Evolutionary conservation across 2,797 vertebrate genomes (phyloP).

Genomic region (Salmo trutta): DNA sequence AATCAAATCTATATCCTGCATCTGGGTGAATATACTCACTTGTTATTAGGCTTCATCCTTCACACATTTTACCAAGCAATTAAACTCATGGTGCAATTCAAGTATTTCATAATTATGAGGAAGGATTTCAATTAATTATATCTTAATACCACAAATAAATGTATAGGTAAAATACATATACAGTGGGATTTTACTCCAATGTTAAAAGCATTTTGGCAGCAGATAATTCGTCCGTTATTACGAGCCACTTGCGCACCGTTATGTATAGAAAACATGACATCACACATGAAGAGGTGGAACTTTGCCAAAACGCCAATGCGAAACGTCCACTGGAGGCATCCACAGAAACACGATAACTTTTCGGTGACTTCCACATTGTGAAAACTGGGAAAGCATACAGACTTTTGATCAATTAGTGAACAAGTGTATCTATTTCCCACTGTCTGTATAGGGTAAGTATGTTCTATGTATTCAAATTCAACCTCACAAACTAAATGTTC

Average conservation of each 20-base stretch:
- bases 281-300: conserved; percentile 63
- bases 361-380: conserved; percentile 55
- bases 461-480: neutral
- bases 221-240: conserved; percentile 53
- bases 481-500: neutral
- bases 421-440: conserved; percentile 3
- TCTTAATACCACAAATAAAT: neutral
- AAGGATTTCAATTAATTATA: neutral
- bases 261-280: conserved; percentile 59
- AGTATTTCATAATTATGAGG: neutral
- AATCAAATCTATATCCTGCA: neutral
- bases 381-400: conserved; percentile 32
- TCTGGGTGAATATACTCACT: neutral
- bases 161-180: neutral
- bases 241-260: conserved; percentile 64
- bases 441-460: neutral
- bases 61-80: neutral
- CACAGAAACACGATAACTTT: conserved; percentile 53
- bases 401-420: conserved; percentile 54
- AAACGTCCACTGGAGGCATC: conserved; percentile 46
- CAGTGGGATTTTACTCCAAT: conserved; percentile 15
- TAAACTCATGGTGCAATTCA: neutral
- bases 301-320: conserved; percentile 52
- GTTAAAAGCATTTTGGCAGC: conserved; percentile 42
- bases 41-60: neutral